A percentile compares a stretch with the other conserved stretches of the same genome.
phyloP scores from a whole-genome alignment of 2,113 vertebrate genomes.

The Cryptoleucopteryx plumbea region DNA sequence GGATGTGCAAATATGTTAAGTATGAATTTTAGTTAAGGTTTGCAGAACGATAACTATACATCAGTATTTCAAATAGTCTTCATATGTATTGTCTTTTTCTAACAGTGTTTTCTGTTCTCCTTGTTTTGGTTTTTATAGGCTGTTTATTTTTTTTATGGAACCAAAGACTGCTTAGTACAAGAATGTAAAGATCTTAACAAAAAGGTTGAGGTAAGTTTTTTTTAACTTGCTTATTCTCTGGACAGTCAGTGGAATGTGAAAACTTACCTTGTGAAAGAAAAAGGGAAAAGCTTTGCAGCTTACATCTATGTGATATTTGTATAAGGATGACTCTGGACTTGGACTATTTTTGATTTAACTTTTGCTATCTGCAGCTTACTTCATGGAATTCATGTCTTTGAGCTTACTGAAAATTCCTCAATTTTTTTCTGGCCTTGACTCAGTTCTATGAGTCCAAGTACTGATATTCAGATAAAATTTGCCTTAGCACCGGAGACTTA shows the following conservation, averaged over 20 bases:
- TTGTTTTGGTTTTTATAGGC: slow-evolving; percentile 69
- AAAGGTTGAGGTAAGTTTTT: slow-evolving; percentile 90
- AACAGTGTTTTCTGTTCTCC: not conserved
- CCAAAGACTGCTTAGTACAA: slow-evolving; percentile 97
- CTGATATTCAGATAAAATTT: not conserved
- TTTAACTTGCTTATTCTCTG: not conserved
- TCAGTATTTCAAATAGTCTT: not conserved
- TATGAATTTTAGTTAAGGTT: not conserved
- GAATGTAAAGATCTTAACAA: slow-evolving; percentile 98
- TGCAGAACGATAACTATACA: not conserved
- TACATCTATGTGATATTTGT: not conserved
- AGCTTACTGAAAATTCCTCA: not conserved
- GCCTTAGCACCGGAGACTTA: not conserved
- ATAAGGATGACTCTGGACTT: not conserved
- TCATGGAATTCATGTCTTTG: not conserved
- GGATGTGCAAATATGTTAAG: not conserved
- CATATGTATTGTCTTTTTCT: not conserved
- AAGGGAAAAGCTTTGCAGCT: not conserved
- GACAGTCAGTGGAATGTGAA: not conserved
- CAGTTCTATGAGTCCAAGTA: not conserved
- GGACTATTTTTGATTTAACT: not conserved
- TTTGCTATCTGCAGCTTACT: not conserved
- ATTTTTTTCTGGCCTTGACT: not conserved
- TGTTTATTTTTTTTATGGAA: slow-evolving; percentile 97
- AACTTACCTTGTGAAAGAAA: not conserved